Conservation (phyloP, 2,888 invertebrate genomes). For the Allolobophora icterica region DNA sequence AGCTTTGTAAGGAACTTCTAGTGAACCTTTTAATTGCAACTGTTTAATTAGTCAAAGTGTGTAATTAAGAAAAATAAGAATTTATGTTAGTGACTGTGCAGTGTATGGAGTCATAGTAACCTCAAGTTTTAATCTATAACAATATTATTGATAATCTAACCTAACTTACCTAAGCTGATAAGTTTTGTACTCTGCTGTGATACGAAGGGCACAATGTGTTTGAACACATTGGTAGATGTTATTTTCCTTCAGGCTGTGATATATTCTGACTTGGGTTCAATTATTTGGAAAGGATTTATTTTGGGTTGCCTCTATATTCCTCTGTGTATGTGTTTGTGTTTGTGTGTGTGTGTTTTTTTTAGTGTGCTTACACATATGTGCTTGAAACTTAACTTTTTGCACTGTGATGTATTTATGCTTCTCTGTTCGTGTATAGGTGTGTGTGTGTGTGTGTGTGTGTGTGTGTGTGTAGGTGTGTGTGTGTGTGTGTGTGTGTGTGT, state of each 20-base stretch:
- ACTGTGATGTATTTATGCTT: not conserved
- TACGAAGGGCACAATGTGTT: not conserved
- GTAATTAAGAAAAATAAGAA: too few species aligned
- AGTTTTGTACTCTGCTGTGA: not conserved
- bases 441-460: not conserved
- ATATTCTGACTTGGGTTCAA: not conserved
- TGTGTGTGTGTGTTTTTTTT: not conserved
- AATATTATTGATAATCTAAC: too few species aligned
- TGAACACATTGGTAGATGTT: not conserved
- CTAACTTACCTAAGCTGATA: not conserved
- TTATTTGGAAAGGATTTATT: not conserved
- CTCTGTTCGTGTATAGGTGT: not conserved
- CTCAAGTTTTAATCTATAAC: not conserved
- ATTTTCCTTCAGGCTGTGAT: not conserved
- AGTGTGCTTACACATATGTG: slow-evolving; percentile 1
- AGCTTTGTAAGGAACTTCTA: too few species aligned
- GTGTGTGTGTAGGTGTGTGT: not conserved
- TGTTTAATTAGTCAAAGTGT: too few species aligned
- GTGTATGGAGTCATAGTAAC: not conserved
- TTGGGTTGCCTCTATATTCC: not conserved
- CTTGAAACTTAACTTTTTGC: not conserved
- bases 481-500: not conserved
- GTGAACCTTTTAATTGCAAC: too few species aligned
- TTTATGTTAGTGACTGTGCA: too few species aligned
- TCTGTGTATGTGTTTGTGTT: too few species aligned